Percentiles rank a stretch among this genome's conserved stretches.
Evolutionary conservation across 2,888 invertebrate genomes (phyloP).

Genomic region (Volucella bombylans): DNA sequence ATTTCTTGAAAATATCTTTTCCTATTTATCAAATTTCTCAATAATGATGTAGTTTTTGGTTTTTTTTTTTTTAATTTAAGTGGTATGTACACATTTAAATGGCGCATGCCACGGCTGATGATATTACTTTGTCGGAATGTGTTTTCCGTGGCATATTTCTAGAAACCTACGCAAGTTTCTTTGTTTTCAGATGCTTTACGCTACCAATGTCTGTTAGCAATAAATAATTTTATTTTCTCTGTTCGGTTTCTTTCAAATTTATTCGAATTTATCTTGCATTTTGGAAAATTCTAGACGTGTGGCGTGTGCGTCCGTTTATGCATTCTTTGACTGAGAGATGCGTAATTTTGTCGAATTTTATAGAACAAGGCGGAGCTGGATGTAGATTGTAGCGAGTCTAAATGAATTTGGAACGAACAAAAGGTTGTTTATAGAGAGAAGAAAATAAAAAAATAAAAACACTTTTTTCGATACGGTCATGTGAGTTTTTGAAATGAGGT

Average conservation of each 20-base stretch:
- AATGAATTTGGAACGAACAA: too few relatives aligned
- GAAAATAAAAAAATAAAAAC: too few relatives aligned
- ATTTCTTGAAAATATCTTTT: too few relatives aligned
- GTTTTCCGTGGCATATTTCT: conserved; percentile 2
- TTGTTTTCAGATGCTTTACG: conserved; percentile 2
- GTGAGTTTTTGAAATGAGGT: too few relatives aligned
- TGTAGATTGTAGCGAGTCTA: too few relatives aligned
- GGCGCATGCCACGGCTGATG: too few relatives aligned
- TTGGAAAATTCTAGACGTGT: conserved; percentile 6
- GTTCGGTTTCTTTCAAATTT: neutral
- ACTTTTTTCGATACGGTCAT: too few relatives aligned
- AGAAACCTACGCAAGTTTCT: conserved; percentile 9
- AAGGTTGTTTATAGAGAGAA: too few relatives aligned
- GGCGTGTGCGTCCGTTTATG: neutral
- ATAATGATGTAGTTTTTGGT: too few relatives aligned
- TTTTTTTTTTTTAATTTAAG: too few relatives aligned
- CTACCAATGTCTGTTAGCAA: neutral
- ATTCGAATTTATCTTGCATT: conserved; percentile 3
- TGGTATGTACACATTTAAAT: too few relatives aligned
- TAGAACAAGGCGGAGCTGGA: neutral
- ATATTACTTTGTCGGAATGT: neutral
- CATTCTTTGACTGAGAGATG: neutral
- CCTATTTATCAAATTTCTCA: too few relatives aligned
- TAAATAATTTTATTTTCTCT: neutral
- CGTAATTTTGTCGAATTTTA: neutral